These are phyloP conservation scores for Heliconius hermathena DNA, from an alignment of 1,140 invertebrate species.

Conservation along the genomic window DNA sequence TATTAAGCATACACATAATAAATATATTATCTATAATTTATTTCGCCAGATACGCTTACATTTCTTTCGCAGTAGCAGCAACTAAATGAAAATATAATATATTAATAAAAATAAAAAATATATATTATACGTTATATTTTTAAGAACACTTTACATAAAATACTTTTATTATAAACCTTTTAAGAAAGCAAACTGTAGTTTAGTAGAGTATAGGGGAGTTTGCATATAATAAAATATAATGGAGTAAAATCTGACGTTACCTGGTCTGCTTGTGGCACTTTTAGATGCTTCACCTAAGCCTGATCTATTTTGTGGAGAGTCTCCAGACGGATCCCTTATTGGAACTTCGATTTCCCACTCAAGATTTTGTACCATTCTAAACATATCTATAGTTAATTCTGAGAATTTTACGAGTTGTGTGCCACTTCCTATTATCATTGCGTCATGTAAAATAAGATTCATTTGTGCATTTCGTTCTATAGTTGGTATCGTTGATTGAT, in stretches of 20 bases:
- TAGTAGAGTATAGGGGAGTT: too few species aligned
- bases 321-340: conserved; percentile 84
- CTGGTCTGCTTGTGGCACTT: background rate
- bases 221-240: background rate
- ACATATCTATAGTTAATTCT: conserved; percentile 99
- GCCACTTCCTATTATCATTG: conserved; percentile 96
- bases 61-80: background rate
- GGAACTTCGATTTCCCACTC: conserved; percentile 90
- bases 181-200: background rate
- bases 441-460: conserved; percentile 95
- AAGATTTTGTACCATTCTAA: conserved; percentile 96
- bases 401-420: conserved; percentile 98
- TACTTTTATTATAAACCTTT: background rate
- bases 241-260: background rate
- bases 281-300: conserved; percentile 67
- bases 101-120: background rate
- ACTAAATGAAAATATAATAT: background rate
- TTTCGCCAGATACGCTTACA: background rate
- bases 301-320: conserved; percentile 90
- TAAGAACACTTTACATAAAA: background rate
- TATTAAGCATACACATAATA: background rate
- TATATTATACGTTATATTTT: background rate
- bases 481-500: conserved; percentile 87
- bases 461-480: conserved; percentile 93
- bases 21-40: background rate